Evolutionary conservation across 2,888 invertebrate genomes (phyloP), one percentile per base, ranked within the genome.

Genomic region (Drosophila subquinaria): DNA sequence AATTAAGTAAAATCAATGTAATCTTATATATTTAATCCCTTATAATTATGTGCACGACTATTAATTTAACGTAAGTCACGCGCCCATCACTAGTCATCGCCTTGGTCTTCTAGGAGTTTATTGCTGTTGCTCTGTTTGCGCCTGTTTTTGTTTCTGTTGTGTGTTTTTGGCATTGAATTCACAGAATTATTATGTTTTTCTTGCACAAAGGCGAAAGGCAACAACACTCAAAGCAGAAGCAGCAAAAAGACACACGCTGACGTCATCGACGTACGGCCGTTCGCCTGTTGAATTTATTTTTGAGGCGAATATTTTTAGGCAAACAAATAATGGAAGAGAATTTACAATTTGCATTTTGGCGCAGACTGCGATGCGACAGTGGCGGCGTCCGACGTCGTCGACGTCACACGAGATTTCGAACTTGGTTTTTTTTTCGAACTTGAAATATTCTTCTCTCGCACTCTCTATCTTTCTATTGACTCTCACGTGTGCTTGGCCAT

Each of bases 111-210:
- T 69, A 69, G 56, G 42, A 47, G 59, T 59, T 48, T 38, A 42
- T n/a, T n/a, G n/a, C 27, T 43, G 36, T 51, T 35, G 43, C 43
- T 56, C 20, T 61, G 45, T 45, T 43, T 27, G 69, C 33, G 48
- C 23, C 56, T 48, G 36, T 61, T 48, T 48, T 33, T 71, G 59
- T 36, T 35, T 48, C 48, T 55, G 59, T 43, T 38, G 23, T 69
- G 33, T 56, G 47, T 52, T 50, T 71, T 82, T 77, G 82, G 76
- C 82, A 85, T 81, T 82, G 86, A 82, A 83, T 76, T 77, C 67
- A 73, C 79, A 80, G 69, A 81, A 80, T 36, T 38, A 11, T 53
- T 20, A 11, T 43, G 23, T 20, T 57, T 23, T 47, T 47, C 81
- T 81, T 73, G 79, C 82, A 85, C 61, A 62, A 60, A 66, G 43